Evolutionary conservation across 2,113 vertebrate genomes (phyloP).

Genomic region (Opisthocomus hoazin): DNA sequence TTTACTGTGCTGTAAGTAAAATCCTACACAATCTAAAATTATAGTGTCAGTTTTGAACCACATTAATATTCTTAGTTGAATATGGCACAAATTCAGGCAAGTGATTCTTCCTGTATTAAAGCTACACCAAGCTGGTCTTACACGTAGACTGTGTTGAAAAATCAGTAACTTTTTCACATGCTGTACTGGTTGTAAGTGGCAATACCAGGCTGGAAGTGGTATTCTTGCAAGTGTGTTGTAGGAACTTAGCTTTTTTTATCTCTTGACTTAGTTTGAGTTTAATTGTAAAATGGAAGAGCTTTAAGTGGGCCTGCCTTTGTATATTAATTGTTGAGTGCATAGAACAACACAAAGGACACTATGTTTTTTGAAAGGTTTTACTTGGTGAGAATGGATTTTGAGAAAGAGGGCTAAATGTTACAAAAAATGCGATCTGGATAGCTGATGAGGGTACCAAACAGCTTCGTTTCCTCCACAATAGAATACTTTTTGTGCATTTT

Average conservation of each 20-base stretch:
- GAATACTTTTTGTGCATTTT: not conserved
- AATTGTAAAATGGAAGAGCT: not conserved
- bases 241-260: not conserved
- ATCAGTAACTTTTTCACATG: not conserved
- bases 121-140: not conserved
- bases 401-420: not conserved
- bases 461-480: not conserved
- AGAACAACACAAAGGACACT: not conserved
- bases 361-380: not conserved
- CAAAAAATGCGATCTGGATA: not conserved
- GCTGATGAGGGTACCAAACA: not conserved
- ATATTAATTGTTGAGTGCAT: not conserved
- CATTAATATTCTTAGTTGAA: not conserved
- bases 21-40: not conserved
- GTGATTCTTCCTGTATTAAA: not conserved
- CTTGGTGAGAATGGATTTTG: not conserved
- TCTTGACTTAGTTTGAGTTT: not conserved
- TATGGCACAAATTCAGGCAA: not conserved
- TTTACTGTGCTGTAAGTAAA: not conserved
- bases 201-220: not conserved
- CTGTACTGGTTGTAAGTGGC: not conserved
- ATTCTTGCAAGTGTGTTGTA: not conserved
- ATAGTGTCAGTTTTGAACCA: not conserved
- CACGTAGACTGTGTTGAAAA: not conserved
- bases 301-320: not conserved